A percentile compares a stretch with the other conserved stretches of the same genome.
phyloP scores from a whole-genome alignment of 1,140 invertebrate species.

The Agrilus planipennis region DNA sequence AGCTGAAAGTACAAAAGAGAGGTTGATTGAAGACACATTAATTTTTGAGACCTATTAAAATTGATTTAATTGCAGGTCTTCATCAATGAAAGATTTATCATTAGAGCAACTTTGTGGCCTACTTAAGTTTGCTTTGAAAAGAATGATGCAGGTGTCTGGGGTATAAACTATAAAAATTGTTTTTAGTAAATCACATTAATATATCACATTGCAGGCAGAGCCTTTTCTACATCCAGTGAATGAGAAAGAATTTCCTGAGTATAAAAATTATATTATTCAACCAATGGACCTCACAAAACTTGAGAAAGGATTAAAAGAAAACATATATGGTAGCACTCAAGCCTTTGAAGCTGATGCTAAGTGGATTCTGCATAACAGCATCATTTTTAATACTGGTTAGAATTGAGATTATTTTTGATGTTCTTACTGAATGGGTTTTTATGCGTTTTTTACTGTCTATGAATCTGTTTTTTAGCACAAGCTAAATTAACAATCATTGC shows the following conservation, averaged over 20 bases:
- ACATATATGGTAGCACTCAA: conserved; percentile 78
- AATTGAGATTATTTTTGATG: not conserved
- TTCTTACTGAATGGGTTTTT: not conserved
- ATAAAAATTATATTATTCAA: conserved; percentile 68
- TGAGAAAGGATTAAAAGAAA: conserved; percentile 63
- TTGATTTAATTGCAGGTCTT: conserved; percentile 43
- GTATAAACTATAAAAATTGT: conserved; percentile 45
- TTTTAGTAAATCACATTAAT: conserved; percentile 4
- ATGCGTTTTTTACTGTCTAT: not conserved
- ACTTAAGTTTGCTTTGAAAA: conserved; percentile 57
- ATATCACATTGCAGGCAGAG: conserved; percentile 40
- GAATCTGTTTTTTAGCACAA: conserved; percentile 45
- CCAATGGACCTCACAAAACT: conserved; percentile 73
- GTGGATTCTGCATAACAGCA: conserved; percentile 88
- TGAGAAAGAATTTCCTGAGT: conserved; percentile 51
- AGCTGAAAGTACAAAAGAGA: conserved; percentile 60
- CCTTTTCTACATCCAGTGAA: conserved; percentile 68
- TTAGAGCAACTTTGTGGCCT: conserved; percentile 61
- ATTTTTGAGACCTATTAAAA: conserved; percentile 9
- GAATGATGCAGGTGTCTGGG: conserved; percentile 59
- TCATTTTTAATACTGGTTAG: conserved; percentile 69
- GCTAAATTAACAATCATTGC: conserved; percentile 66
- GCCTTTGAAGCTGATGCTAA: conserved; percentile 80
- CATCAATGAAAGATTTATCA: conserved; percentile 57
- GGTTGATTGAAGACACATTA: no score